phyloP scores from a whole-genome alignment of 1,140 invertebrate genomes.

The Platyscapa corneri region DNA sequence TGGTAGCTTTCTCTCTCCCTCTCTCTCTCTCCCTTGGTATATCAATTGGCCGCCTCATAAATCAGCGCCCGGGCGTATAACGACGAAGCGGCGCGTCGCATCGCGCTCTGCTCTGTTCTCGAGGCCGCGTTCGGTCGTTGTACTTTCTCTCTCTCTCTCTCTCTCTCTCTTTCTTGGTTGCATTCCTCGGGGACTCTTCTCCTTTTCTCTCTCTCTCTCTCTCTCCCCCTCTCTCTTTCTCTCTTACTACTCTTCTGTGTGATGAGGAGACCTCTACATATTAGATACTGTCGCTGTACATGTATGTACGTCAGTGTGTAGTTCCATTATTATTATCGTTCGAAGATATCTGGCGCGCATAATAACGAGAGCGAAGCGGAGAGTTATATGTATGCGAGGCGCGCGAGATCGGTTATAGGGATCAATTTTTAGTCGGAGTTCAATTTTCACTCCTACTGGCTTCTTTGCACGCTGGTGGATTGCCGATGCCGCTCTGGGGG shows the following conservation, averaged over 20 bases:
- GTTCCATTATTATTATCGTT: slow-evolving; percentile 61
- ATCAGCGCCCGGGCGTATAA: slow-evolving; percentile 44
- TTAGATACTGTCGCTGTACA: neutral
- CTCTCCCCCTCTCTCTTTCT: neutral
- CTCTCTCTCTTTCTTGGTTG: neutral
- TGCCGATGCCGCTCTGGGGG: slow-evolving; percentile 1
- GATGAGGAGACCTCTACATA: slow-evolving; percentile 25
- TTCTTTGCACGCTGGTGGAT: neutral
- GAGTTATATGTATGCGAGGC: slow-evolving; percentile 26
- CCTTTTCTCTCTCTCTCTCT: neutral
- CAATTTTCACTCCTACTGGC: slow-evolving; percentile 39
- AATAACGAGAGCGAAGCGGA: slow-evolving; percentile 49
- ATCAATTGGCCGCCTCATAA: slow-evolving; percentile 52
- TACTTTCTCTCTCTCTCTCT: slow-evolving; percentile 17
- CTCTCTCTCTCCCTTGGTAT: slow-evolving; percentile 24
- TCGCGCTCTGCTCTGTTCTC: slow-evolving; percentile 9
- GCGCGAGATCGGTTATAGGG: slow-evolving; percentile 41
- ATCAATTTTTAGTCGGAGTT: slow-evolving; percentile 40
- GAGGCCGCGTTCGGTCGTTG: slow-evolving; percentile 51
- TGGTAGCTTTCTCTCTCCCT: neutral
- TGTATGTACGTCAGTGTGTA: slow-evolving; percentile 49
- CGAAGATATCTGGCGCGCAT: slow-evolving; percentile 60
- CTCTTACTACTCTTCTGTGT: neutral
- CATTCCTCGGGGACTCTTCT: slow-evolving; percentile 15
- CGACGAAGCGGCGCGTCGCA: slow-evolving; percentile 25